Percentiles rank a stretch among this genome's conserved stretches.
phyloP scores from a whole-genome alignment of 2,113 vertebrate genomes.

The Zingel zingel region DNA sequence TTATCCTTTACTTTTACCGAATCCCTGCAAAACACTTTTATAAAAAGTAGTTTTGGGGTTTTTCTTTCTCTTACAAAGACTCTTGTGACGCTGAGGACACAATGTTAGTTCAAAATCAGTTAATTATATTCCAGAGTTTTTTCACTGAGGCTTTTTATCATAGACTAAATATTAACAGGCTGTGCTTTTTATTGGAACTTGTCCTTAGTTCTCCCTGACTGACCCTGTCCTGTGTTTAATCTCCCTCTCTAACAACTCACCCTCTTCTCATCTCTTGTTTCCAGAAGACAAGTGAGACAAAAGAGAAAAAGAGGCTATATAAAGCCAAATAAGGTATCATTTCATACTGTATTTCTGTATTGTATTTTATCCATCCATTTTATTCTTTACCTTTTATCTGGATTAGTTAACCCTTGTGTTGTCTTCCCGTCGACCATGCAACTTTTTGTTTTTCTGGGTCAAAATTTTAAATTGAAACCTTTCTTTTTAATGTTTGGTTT shows the following conservation, averaged over 20 bases:
- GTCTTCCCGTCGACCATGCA: no score
- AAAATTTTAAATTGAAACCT: no score
- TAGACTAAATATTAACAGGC: neutral
- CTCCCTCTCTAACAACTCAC: constrained; percentile 8
- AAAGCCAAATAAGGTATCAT: no score
- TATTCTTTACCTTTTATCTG: no score
- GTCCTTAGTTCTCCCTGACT: neutral
- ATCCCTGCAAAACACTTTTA: neutral
- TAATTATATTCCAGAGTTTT: neutral
- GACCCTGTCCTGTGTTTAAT: neutral
- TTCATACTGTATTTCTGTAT: no score
- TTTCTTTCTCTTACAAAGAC: neutral
- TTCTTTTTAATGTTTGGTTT: no score
- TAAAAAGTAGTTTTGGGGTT: neutral
- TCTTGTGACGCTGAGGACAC: no score
- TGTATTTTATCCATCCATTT: no score
- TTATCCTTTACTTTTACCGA: no score
- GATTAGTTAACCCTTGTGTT: no score
- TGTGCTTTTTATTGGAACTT: neutral
- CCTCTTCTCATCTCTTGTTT: neutral
- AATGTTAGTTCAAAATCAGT: neutral
- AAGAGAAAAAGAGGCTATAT: neutral
- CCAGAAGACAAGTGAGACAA: neutral
- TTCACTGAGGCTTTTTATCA: neutral
- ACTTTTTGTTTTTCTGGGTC: no score